Base-by-base conservation (phyloP, 1,140 invertebrate species). In the Drosophila miranda region DNA sequence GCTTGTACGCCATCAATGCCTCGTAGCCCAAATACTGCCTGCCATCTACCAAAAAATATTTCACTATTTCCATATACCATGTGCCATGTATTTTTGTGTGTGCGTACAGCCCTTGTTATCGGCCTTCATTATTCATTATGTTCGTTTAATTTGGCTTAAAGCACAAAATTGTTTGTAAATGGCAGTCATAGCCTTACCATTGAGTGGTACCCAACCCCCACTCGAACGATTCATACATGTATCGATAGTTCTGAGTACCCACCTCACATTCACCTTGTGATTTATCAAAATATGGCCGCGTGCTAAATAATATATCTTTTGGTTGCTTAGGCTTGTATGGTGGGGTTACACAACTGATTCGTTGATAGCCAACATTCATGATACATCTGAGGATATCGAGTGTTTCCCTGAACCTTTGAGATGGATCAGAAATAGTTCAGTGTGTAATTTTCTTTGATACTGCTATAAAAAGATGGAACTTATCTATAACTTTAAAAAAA, bases 91-190 rank as follows among this genome's bases (percentile, higher is more conserved):
- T 26, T 26, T 55, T 41, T 49, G 46, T 38, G 58, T 13, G 30
- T 26, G 63, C 63, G 23, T 26, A 26, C 23, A 5, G 23, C 23
- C 6, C 4, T 26, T 5, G 23, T 64, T 78, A 77, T 75, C 67
- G 69, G 59, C 72, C 63, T 72, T 83, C 66, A 48, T 51, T 78
- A 64, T 80, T 54, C 63, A 67, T 80, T 78, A 62, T 78, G 61
- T 69, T 60, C 44, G 50, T 68, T 72, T 42, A 26, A 28, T 48
- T 28, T 74, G 21, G 26, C 34, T 44, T 53, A 64, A 80, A 80
- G 52, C 44, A 69, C 62, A 43, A 55, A 56, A 63, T 46, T 42
- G 34, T 56, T 69, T n/a, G 54, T 70, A 64, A 74, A 74, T 74
- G 70, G 69, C 60, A 41, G 53, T 44, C 64, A 73, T 61, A 55